Evolutionary conservation across 2,888 invertebrate genomes (phyloP).

Genomic region (Platycheirus rosarum): DNA sequence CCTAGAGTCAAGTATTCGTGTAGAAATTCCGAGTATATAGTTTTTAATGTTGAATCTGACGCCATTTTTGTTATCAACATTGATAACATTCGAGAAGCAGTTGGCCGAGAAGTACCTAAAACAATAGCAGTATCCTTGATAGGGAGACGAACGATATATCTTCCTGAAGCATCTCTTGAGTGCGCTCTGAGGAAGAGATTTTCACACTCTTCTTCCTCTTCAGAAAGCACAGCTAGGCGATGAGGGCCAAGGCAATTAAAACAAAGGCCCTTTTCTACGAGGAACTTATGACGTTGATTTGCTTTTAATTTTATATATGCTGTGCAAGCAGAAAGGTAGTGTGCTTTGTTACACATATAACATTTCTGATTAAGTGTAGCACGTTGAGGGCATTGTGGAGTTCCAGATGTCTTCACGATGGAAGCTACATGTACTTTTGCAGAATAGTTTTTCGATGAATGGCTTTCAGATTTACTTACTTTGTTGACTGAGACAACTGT

Average conservation of each 20-base stretch:
- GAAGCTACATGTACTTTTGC: not conserved
- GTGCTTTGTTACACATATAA: not conserved
- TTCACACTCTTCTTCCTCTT: no score
- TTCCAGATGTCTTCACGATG: not conserved
- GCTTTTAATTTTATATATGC: not conserved
- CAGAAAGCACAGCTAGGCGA: not conserved
- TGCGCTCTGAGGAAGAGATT: no score
- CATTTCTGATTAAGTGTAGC: not conserved
- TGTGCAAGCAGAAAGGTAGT: not conserved
- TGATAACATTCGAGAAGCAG: not conserved
- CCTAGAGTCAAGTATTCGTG: not conserved
- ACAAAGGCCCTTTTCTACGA: not conserved
- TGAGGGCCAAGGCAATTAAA: conserved; percentile 1
- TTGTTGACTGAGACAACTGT: not conserved
- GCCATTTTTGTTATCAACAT: not conserved
- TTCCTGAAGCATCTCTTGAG: no score
- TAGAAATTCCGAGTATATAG: not conserved
- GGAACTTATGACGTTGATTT: not conserved
- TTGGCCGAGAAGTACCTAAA: no score
- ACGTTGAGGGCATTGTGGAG: not conserved
- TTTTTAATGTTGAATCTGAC: not conserved
- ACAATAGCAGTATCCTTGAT: no score
- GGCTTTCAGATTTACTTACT: not conserved
- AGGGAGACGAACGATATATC: not conserved
- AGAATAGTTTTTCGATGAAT: not conserved